Evolutionary conservation across 2,888 invertebrate genomes (phyloP).

Genomic region (Ceratothoa steindachneri): DNA sequence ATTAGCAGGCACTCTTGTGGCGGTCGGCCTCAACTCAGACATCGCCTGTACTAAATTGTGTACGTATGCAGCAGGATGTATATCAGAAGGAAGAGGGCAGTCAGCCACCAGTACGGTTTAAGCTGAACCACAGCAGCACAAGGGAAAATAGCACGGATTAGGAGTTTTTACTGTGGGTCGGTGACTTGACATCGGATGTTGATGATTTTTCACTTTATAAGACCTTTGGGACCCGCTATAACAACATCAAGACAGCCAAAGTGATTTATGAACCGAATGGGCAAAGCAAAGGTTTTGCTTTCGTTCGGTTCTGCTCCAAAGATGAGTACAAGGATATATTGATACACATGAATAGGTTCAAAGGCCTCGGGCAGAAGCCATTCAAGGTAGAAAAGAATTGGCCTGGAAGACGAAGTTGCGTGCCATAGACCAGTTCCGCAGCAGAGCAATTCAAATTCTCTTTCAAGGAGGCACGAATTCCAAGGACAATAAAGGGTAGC

Average conservation of each 20-base stretch:
- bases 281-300: constrained; percentile 91
- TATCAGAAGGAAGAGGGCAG: no score
- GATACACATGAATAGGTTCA: constrained; percentile 87
- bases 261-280: constrained; percentile 86
- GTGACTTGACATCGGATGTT: constrained; percentile 86
- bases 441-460: no score
- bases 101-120: constrained; percentile 66
- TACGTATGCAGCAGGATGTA: no score
- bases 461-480: no score
- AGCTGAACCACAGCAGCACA: constrained; percentile 83
- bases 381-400: no score
- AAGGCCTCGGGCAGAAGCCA: constrained; percentile 79
- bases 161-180: constrained; percentile 94
- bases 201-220: constrained; percentile 90
- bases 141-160: constrained; percentile 67
- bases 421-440: no score
- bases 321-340: constrained; percentile 89
- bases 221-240: constrained; percentile 84
- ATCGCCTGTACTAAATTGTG: no score
- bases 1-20: no score
- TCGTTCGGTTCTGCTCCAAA: constrained; percentile 89
- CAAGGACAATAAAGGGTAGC: no score
- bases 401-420: no score
- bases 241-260: constrained; percentile 90
- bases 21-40: no score